Evolutionary conservation across 1,140 invertebrate species (phyloP).

Genomic region (Drosophila leontia): DNA sequence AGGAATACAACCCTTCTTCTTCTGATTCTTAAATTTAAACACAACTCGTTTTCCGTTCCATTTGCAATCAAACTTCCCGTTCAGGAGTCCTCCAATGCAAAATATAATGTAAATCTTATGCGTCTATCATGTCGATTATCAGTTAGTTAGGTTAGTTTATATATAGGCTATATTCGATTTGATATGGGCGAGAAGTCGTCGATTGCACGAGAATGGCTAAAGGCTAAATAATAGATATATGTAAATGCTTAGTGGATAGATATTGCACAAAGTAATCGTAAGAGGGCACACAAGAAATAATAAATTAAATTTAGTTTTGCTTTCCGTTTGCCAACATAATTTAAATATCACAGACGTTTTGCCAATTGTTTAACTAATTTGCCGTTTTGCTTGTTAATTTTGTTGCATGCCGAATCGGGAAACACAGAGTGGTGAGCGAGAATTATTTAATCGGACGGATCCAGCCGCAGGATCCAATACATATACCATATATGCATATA

Average conservation of each 20-base stretch:
- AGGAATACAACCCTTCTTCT: conserved; percentile 67
- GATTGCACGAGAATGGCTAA: conserved; percentile 64
- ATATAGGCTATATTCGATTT: conserved; percentile 63
- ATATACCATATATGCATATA: conserved; percentile 7
- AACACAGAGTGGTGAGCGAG: conserved; percentile 23
- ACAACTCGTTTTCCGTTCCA: conserved; percentile 46
- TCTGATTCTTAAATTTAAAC: conserved; percentile 63
- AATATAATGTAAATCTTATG: conserved; percentile 51
- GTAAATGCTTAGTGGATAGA: conserved; percentile 58
- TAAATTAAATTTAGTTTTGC: conserved; percentile 65
- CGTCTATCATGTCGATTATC: conserved; percentile 50
- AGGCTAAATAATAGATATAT: conserved; percentile 45
- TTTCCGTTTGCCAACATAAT: conserved; percentile 68
- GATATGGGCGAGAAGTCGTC: conserved; percentile 71
- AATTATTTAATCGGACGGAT: conserved; percentile 17
- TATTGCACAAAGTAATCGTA: conserved; percentile 72
- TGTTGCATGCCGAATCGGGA: conserved; percentile 60
- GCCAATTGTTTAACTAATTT: conserved; percentile 78
- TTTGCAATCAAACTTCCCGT: conserved; percentile 12
- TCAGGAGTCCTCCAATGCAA: conserved; percentile 41
- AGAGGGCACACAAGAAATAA: conserved; percentile 56
- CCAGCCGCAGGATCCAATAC: conserved; percentile 35
- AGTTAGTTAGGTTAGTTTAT: conserved; percentile 36
- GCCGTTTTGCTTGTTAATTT: conserved; percentile 63
- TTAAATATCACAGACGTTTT: conserved; percentile 82